Conservation (phyloP, 1,140 invertebrate genomes). For the Oedothorax gibbosus region DNA sequence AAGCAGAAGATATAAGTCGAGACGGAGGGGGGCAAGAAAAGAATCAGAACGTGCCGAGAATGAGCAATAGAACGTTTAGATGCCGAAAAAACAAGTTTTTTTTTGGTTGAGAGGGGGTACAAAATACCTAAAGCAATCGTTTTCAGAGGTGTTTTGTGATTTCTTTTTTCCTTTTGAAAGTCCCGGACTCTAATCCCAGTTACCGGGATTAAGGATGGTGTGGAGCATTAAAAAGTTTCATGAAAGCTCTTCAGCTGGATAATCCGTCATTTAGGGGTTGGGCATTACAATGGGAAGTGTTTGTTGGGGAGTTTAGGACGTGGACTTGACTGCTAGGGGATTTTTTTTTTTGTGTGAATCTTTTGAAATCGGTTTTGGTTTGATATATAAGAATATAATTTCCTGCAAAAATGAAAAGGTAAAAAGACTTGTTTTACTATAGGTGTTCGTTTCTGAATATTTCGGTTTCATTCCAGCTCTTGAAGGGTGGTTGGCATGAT, state of each 20-base stretch:
- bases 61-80: neutral
- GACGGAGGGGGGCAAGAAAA: slow-evolving; percentile 20
- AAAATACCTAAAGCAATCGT: slow-evolving; percentile 5
- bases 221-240: neutral
- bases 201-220: slow-evolving; percentile 1
- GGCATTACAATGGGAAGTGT: neutral
- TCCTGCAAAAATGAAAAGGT: neutral
- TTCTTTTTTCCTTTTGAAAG: slow-evolving; percentile 10
- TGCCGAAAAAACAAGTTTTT: slow-evolving; percentile 6
- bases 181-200: slow-evolving; percentile 1
- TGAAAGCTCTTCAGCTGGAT: slow-evolving; percentile 26
- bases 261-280: slow-evolving; percentile 37
- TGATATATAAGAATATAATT: slow-evolving; percentile 27
- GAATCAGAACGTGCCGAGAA: slow-evolving; percentile 46
- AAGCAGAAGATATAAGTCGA: slow-evolving; percentile 31
- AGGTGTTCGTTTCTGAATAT: neutral
- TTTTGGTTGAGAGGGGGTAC: neutral
- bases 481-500: neutral
- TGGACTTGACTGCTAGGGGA: slow-evolving; percentile 32
- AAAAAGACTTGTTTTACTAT: too few species aligned
- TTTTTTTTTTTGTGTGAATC: slow-evolving; percentile 18
- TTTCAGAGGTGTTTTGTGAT: slow-evolving; percentile 38
- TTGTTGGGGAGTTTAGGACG: neutral
- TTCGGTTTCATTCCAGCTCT: neutral
- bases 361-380: slow-evolving; percentile 31